Percentiles rank a stretch among this genome's conserved stretches.
Evolutionary conservation across 2,888 invertebrate species (phyloP).

Genomic region (Sylvicola fuscatus): DNA sequence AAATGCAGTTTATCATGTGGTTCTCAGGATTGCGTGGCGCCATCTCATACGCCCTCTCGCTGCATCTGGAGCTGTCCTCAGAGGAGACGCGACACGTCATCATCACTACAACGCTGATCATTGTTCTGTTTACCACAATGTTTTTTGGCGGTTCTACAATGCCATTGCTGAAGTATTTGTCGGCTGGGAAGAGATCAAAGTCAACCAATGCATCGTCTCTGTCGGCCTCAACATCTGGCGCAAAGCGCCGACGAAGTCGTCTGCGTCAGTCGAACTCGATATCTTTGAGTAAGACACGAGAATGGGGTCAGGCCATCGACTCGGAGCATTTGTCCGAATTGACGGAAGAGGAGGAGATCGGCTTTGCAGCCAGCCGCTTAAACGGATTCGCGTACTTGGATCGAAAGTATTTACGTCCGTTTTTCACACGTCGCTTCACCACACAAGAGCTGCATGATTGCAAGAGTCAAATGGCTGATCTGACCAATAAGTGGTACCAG

Average conservation of each 20-base stretch:
- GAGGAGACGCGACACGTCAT: conserved; percentile 91
- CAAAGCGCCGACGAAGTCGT: conserved; percentile 27
- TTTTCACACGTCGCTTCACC: conserved; percentile 89
- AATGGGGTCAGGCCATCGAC: conserved; percentile 92
- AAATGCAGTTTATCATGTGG: conserved; percentile 99
- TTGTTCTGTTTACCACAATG: conserved; percentile 88
- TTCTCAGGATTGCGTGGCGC: conserved; percentile 93
- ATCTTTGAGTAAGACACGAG: conserved; percentile 90
- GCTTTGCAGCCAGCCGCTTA: conserved; percentile 54
- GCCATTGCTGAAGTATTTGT: conserved; percentile 84
- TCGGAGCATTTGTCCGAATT: conserved; percentile 84
- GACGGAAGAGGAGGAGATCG: conserved; percentile 79
- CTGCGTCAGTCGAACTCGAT: conserved; percentile 58
- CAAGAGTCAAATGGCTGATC: conserved; percentile 87
- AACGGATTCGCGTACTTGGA: conserved; percentile 84
- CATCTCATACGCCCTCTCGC: conserved; percentile 90
- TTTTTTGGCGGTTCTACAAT: conserved; percentile 94
- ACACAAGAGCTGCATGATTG: conserved; percentile 93
- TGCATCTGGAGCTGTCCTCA: conserved; percentile 75
- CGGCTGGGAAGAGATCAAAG: conserved; percentile 24
- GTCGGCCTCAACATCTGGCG: conserved; percentile 1
- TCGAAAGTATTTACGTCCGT: conserved; percentile 84
- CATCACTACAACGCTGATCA: conserved; percentile 94
- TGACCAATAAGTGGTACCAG: conserved; percentile 95
- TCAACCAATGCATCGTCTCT: conserved; percentile 11